A percentile compares a stretch with the other conserved stretches of the same genome.
These are phyloP conservation scores for Brachypodius melanocephalos DNA, from an alignment of 2,113 vertebrate species.

Conservation along the genomic window DNA sequence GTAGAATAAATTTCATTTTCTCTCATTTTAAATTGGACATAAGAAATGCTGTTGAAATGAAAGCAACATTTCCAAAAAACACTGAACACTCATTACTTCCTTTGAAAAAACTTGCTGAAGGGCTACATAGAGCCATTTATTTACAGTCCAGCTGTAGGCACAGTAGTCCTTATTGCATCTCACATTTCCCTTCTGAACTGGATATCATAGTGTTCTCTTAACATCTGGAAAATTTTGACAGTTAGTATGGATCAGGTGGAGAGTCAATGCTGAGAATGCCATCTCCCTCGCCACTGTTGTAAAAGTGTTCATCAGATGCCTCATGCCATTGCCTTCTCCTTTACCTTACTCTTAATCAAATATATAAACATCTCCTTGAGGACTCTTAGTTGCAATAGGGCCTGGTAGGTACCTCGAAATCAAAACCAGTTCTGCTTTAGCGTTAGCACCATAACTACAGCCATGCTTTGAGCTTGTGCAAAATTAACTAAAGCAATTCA, in stretches of 20 bases:
- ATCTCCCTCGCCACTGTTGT: neutral
- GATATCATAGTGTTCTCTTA: neutral
- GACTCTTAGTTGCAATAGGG: neutral
- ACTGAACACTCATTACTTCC: accelerated
- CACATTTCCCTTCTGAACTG: neutral
- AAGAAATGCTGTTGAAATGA: neutral
- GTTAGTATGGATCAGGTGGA: neutral
- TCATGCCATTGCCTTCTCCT: neutral
- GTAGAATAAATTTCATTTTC: neutral
- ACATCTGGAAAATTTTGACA: neutral
- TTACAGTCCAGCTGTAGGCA: neutral
- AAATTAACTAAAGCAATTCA: neutral
- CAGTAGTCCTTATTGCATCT: neutral
- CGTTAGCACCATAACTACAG: neutral
- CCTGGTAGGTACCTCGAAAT: neutral
- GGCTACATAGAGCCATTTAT: neutral
- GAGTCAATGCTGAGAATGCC: neutral
- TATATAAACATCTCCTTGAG: accelerated
- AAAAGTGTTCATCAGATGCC: neutral
- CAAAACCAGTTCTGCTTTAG: neutral
- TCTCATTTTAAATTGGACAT: neutral
- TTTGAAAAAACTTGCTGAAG: neutral
- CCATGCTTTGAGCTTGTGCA: neutral
- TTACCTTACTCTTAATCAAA: neutral
- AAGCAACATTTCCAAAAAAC: neutral